Conservation (phyloP, 30 jellyfish, hydroid and myxozoan genomes). For the Turritopsis rubra region DNA sequence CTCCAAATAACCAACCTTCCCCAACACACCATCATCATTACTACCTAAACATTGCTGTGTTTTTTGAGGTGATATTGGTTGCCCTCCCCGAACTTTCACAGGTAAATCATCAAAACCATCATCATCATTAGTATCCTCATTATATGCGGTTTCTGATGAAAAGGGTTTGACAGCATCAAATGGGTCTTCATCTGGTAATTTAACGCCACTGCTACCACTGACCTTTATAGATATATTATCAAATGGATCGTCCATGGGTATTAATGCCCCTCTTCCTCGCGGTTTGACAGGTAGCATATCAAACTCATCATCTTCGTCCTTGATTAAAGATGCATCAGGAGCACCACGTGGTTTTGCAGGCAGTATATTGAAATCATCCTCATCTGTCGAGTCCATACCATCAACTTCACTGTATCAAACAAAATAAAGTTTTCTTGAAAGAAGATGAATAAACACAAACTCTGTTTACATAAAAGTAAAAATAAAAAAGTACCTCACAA, state of each 20-base stretch:
- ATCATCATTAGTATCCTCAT: constrained; percentile 23
- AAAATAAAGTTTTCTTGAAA: not conserved
- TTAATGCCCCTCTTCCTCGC: constrained; percentile 22
- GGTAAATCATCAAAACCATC: constrained; percentile 62
- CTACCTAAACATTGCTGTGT: not conserved
- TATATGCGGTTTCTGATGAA: not conserved
- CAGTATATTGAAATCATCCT: constrained; percentile 31
- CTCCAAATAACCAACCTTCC: not conserved
- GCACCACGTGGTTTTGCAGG: constrained; percentile 38
- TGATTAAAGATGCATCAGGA: constrained; percentile 13
- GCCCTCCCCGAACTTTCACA: constrained; percentile 57
- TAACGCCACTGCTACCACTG: not conserved
- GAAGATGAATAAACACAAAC: no score
- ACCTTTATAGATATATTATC: constrained; percentile 18
- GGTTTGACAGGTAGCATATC: constrained; percentile 32
- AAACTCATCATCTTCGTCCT: constrained; percentile 31
- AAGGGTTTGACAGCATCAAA: constrained; percentile 6
- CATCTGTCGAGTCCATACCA: constrained; percentile 21
- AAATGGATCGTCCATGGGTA: constrained; percentile 17
- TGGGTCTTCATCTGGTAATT: constrained; percentile 17
- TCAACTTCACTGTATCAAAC: not conserved
- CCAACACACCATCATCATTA: not conserved
- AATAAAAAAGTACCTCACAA: not conserved
- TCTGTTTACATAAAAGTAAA: no score
- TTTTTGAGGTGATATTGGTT: constrained; percentile 15